phyloP scores from a whole-genome alignment of 2,888 invertebrate genomes.

The Emmelina monodactyla region DNA sequence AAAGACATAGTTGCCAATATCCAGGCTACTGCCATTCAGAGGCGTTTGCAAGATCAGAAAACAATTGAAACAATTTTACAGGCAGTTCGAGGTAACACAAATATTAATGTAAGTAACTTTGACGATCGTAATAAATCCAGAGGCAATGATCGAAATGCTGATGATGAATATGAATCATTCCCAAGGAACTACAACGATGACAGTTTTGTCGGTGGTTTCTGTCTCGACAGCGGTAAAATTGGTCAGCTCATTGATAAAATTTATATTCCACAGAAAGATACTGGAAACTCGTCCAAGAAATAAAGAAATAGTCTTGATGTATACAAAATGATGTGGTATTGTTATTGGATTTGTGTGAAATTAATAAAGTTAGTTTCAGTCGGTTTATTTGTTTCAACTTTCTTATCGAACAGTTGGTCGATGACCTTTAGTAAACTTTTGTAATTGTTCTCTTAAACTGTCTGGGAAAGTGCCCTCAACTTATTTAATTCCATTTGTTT shows the following conservation, averaged over 20 bases:
- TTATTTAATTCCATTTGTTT: too few species aligned
- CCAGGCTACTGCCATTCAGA: slow-evolving; percentile 49
- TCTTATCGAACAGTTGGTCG: too few species aligned
- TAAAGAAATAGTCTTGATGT: slow-evolving; percentile 16
- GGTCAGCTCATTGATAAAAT: slow-evolving; percentile 44
- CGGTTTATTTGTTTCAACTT: too few species aligned
- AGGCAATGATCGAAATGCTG: slow-evolving; percentile 25
- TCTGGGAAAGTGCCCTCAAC: too few species aligned
- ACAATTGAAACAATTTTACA: slow-evolving; percentile 43
- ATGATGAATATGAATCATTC: slow-evolving; percentile 4
- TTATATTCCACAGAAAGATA: slow-evolving; percentile 46
- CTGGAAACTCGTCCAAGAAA: slow-evolving; percentile 21
- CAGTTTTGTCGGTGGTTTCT: slow-evolving; percentile 30
- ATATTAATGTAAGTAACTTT: slow-evolving; percentile 18
- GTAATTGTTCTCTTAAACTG: too few species aligned
- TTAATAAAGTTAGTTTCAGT: too few species aligned
- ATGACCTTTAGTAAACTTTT: too few species aligned
- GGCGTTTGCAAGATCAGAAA: slow-evolving; percentile 46
- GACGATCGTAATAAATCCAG: slow-evolving; percentile 23
- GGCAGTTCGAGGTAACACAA: slow-evolving; percentile 20
- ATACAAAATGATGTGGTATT: too few species aligned
- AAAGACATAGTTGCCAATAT: slow-evolving; percentile 50
- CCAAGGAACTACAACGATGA: slow-evolving; percentile 30
- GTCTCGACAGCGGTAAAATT: slow-evolving; percentile 39
- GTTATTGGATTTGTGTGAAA: too few species aligned